phyloP scores from a whole-genome alignment of 2,113 vertebrate species.

The Nothocercus nigrocapillus region DNA sequence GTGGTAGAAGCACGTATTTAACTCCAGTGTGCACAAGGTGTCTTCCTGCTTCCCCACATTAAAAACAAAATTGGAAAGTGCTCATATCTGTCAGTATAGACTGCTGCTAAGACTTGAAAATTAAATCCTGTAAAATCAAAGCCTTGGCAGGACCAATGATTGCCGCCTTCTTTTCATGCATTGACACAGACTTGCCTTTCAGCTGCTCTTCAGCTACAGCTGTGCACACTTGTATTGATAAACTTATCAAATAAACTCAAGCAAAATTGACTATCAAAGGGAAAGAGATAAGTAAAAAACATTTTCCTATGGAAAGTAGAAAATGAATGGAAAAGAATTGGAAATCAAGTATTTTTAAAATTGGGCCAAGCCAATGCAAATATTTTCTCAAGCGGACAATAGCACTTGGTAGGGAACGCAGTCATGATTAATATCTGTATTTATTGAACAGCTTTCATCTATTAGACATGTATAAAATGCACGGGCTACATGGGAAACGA shows the following conservation, averaged over 20 bases:
- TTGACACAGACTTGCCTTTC: not conserved
- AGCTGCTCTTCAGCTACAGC: slow-evolving; percentile 14
- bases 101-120: not conserved
- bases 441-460: not conserved
- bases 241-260: not conserved
- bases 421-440: not conserved
- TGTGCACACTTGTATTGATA: not conserved
- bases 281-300: not conserved
- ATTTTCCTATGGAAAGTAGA: not conserved
- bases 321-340: not conserved
- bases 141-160: not conserved
- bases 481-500: not conserved
- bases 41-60: rapidly evolving
- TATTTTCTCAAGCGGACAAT: not conserved
- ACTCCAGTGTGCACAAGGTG: not conserved
- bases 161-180: not conserved
- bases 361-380: not conserved
- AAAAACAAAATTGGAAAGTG: not conserved
- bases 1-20: not conserved
- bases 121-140: not conserved
- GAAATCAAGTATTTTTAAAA: not conserved
- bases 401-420: not conserved
- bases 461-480: not conserved
- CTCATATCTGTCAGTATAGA: not conserved
- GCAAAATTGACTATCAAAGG: not conserved